Evolutionary conservation across 2,888 invertebrate species (phyloP).

Genomic region (Eurois occulta): DNA sequence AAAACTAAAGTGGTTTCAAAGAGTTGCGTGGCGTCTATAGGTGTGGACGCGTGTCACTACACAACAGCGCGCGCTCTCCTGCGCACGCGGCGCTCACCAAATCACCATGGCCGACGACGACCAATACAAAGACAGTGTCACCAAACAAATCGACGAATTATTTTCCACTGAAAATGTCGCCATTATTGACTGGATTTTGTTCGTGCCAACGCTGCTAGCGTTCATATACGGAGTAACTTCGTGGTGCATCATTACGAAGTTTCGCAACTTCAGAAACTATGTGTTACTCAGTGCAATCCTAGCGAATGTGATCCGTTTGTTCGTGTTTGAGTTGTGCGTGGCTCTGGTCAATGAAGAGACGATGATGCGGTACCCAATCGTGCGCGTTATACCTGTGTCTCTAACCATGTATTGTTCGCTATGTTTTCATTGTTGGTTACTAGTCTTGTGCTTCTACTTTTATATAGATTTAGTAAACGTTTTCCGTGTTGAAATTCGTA

Average conservation of each 20-base stretch:
- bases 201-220: neutral
- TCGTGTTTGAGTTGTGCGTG: neutral
- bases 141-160: constrained; percentile 6
- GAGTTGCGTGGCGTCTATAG: neutral
- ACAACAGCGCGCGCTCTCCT: neutral
- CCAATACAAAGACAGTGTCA: constrained; percentile 3
- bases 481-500: constrained; percentile 18
- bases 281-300: constrained; percentile 35
- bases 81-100: neutral
- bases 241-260: constrained; percentile 34
- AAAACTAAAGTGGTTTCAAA: neutral
- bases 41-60: neutral
- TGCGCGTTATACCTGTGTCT: neutral
- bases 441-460: constrained; percentile 27
- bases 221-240: constrained; percentile 27
- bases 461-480: constrained; percentile 28
- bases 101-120: neutral
- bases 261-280: constrained; percentile 33
- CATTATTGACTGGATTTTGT: neutral
- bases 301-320: neutral
- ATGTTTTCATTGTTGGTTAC: constrained; percentile 20
- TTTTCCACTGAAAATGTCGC: constrained; percentile 19
- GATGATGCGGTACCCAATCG: neutral
- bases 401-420: neutral
- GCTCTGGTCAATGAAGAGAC: neutral